phyloP scores from a whole-genome alignment of 2,888 invertebrate genomes.

The Antheraea yamamai region DNA sequence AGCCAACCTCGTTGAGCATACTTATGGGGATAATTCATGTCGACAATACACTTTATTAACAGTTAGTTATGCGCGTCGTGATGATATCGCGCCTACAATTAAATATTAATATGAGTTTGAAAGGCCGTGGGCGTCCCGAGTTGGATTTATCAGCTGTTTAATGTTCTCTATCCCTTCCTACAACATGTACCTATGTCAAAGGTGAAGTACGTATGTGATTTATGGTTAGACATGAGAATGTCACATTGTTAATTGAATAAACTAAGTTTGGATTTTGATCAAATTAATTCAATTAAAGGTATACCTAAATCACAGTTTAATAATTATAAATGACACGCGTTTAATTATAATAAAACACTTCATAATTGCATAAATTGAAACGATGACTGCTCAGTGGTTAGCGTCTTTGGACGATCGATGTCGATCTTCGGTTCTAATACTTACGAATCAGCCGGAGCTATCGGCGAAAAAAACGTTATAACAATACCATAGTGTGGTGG shows the following conservation, averaged over 20 bases:
- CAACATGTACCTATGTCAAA: slow-evolving; percentile 15
- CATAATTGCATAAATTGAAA: too few relatives aligned
- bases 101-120: slow-evolving; percentile 77
- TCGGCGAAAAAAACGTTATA: too few relatives aligned
- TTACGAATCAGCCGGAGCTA: too few relatives aligned
- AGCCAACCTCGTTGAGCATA: slow-evolving; percentile 56
- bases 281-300: too few relatives aligned
- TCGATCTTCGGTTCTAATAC: too few relatives aligned
- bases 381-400: too few relatives aligned
- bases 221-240: neutral
- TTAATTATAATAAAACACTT: too few relatives aligned
- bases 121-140: slow-evolving; percentile 59
- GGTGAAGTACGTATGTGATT: slow-evolving; percentile 11
- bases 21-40: slow-evolving; percentile 78
- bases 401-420: too few relatives aligned
- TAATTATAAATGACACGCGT: too few relatives aligned
- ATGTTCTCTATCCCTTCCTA: slow-evolving; percentile 15
- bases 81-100: slow-evolving; percentile 80
- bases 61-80: slow-evolving; percentile 73
- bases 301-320: too few relatives aligned
- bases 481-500: too few relatives aligned
- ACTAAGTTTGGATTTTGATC: neutral
- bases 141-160: slow-evolving; percentile 52
- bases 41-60: slow-evolving; percentile 80
- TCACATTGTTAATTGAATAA: neutral